These are phyloP conservation scores for Dicrurus megarhynchus DNA, from an alignment of 2,113 vertebrate species.

Conservation along the genomic window DNA sequence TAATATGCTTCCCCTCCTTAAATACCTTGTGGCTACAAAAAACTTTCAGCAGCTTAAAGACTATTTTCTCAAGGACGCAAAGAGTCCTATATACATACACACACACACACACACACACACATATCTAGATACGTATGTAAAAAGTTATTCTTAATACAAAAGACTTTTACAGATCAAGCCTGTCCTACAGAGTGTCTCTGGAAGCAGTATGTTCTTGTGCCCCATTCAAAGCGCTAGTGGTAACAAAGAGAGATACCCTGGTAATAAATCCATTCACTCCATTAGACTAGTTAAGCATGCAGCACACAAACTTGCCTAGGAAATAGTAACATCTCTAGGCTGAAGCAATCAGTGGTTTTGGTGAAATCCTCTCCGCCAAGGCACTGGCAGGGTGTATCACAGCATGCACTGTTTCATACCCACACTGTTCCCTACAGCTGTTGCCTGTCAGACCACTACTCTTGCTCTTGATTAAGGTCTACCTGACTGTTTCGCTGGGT, in stretches of 20 bases:
- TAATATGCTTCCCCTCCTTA: background rate
- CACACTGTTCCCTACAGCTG: rapidly evolving
- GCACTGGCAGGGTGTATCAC: background rate
- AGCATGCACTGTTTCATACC: background rate
- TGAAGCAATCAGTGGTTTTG: background rate
- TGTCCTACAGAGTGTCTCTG: background rate
- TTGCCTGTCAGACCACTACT: background rate
- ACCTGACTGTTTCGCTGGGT: background rate
- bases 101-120: background rate
- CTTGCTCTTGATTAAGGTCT: background rate
- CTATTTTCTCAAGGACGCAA: background rate
- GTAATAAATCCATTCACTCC: background rate
- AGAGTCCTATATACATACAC: background rate
- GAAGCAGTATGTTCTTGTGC: background rate
- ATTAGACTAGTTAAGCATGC: background rate
- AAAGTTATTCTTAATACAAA: background rate
- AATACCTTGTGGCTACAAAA: background rate
- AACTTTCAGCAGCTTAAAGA: background rate
- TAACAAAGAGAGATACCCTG: background rate
- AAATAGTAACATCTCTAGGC: background rate
- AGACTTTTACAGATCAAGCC: background rate
- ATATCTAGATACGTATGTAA: background rate
- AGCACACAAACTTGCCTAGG: background rate
- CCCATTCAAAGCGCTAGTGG: background rate
- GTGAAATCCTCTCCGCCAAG: background rate